Conservation (phyloP, 1,140 invertebrate genomes). For the Temnothorax longispinosus region DNA sequence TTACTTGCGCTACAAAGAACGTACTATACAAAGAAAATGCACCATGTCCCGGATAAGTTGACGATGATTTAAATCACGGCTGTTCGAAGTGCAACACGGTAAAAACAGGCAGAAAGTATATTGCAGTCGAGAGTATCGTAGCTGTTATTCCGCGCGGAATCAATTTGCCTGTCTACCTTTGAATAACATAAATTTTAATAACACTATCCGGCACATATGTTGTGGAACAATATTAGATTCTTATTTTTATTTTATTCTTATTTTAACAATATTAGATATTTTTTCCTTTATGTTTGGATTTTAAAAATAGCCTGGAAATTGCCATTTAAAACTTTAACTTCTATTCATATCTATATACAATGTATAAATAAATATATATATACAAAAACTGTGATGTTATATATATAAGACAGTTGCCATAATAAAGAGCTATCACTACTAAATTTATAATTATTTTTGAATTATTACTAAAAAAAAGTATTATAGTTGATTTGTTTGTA, state of each 20-base stretch:
- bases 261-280: neutral
- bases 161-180: neutral
- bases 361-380: too few species aligned
- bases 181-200: neutral
- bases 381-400: too few species aligned
- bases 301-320: neutral
- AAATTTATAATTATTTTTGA: constrained; percentile 13
- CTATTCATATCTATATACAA: too few species aligned
- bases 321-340: neutral
- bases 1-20: constrained; percentile 6
- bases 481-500: neutral
- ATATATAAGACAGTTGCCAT: neutral
- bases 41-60: constrained; percentile 29
- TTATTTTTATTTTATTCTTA: neutral
- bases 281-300: neutral
- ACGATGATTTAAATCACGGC: constrained; percentile 33
- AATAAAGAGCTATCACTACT: neutral
- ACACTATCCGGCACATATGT: neutral
- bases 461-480: neutral
- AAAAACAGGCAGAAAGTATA: neutral
- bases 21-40: constrained; percentile 14
- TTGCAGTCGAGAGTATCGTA: neutral
- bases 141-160: neutral
- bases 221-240: neutral
- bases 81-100: neutral